A percentile compares a stretch with the other conserved stretches of the same genome.
These are phyloP conservation scores for Aphis craccivora DNA, from an alignment of 1,140 invertebrate genomes.

Conservation along the genomic window DNA sequence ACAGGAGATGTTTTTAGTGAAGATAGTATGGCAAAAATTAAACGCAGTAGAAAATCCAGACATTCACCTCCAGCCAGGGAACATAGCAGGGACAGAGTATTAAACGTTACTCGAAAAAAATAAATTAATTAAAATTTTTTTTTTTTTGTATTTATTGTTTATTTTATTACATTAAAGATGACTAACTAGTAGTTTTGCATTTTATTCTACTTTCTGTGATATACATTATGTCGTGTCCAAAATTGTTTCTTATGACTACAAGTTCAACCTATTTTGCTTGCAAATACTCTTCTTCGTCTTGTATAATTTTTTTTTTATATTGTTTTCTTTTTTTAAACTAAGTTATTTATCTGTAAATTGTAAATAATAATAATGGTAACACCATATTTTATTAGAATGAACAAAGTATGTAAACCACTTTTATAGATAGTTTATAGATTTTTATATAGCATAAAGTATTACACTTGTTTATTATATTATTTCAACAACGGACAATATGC, in stretches of 20 bases:
- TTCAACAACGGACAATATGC: neutral
- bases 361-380: slow-evolving; percentile 26
- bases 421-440: slow-evolving; percentile 5
- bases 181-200: slow-evolving; percentile 22
- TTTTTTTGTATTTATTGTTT: neutral
- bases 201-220: slow-evolving; percentile 53
- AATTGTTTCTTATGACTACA: slow-evolving; percentile 22
- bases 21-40: slow-evolving; percentile 88
- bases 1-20: slow-evolving; percentile 98
- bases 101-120: slow-evolving; percentile 62
- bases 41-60: slow-evolving; percentile 75
- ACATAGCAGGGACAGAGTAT: slow-evolving; percentile 74
- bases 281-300: neutral
- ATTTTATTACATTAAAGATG: slow-evolving; percentile 5
- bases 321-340: neutral
- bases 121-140: slow-evolving; percentile 60
- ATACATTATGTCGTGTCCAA: slow-evolving; percentile 38
- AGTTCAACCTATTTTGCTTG: slow-evolving; percentile 1
- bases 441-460: slow-evolving; percentile 29
- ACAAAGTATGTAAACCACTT: neutral
- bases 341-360: slow-evolving; percentile 32
- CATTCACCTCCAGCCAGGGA: slow-evolving; percentile 73
- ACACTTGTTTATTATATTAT: slow-evolving; percentile 28
- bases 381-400: slow-evolving; percentile 27
- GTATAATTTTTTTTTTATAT: slow-evolving; percentile 18